Conservation (phyloP, 2,113 vertebrate genomes). For the Furnarius figulus region DNA sequence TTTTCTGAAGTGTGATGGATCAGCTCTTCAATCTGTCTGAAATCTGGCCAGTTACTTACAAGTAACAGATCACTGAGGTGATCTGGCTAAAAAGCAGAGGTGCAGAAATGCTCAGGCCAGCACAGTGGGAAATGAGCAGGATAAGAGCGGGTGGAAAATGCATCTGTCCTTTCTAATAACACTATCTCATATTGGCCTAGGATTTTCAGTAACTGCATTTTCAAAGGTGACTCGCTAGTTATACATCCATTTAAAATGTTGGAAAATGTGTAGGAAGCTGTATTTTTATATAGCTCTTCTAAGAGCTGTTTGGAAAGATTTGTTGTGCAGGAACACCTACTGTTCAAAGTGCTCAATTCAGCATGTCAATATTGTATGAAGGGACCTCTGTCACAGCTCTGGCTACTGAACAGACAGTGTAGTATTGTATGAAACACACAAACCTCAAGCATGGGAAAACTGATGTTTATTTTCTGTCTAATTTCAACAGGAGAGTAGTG, state of each 20-base stretch:
- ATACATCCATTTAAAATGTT: not conserved
- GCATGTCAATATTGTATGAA: not conserved
- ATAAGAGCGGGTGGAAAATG: not conserved
- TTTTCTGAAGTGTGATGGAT: not conserved
- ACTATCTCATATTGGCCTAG: not conserved
- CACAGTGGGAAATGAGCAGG: not conserved
- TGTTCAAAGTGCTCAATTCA: not conserved
- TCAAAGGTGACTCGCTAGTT: conserved; percentile 12
- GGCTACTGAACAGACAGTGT: not conserved
- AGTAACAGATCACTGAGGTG: not conserved
- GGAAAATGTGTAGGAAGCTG: conserved; percentile 24
- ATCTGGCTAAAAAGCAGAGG: not conserved
- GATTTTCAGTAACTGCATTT: conserved; percentile 2
- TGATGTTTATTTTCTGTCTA: not conserved
- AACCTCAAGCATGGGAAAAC: not conserved
- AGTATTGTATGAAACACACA: not conserved
- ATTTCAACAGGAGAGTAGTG: not conserved
- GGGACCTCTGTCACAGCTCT: not conserved
- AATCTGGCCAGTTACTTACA: not conserved
- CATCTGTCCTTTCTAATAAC: not conserved
- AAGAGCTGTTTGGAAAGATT: not conserved
- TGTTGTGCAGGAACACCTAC: not conserved
- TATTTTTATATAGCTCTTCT: conserved; percentile 15
- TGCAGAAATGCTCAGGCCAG: not conserved
- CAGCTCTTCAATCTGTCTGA: not conserved